phyloP scores from a whole-genome alignment of 2,888 invertebrate species.

The Limnephilus auricula region DNA sequence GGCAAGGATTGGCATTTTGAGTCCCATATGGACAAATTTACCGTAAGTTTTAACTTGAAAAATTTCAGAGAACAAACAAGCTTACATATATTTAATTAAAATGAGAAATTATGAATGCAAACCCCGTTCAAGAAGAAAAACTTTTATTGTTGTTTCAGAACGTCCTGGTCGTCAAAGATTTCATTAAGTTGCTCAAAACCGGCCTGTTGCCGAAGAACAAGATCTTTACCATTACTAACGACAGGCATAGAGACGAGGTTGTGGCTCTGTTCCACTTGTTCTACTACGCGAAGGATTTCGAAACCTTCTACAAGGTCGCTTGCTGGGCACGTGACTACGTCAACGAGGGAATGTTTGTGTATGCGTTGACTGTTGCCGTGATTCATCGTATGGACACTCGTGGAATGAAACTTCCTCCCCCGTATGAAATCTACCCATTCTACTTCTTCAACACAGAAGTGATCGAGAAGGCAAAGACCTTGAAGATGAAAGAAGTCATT shows the following conservation, averaged over 20 bases:
- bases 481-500: conserved; percentile 80
- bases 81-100: not conserved
- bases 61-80: not conserved
- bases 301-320: conserved; percentile 82
- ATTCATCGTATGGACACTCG: conserved; percentile 83
- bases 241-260: conserved; percentile 80
- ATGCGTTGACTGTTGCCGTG: conserved; percentile 82
- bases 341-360: conserved; percentile 86
- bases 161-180: conserved; percentile 42
- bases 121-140: no score
- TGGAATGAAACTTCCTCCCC: conserved; percentile 83
- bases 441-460: conserved; percentile 82
- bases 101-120: no score
- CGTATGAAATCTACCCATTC: conserved; percentile 78
- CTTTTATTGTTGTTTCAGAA: conserved; percentile 32
- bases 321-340: conserved; percentile 84
- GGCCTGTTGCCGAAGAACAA: conserved; percentile 77
- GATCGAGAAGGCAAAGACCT: conserved; percentile 82
- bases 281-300: conserved; percentile 83
- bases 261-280: conserved; percentile 81
- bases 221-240: conserved; percentile 80
- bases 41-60: conserved; percentile 6
- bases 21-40: conserved; percentile 43
- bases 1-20: conserved; percentile 50
- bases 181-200: conserved; percentile 36